A percentile compares a stretch with the other conserved stretches of the same genome.
phyloP scores from a whole-genome alignment of 2,888 invertebrate genomes.

The Phortica okadai region DNA sequence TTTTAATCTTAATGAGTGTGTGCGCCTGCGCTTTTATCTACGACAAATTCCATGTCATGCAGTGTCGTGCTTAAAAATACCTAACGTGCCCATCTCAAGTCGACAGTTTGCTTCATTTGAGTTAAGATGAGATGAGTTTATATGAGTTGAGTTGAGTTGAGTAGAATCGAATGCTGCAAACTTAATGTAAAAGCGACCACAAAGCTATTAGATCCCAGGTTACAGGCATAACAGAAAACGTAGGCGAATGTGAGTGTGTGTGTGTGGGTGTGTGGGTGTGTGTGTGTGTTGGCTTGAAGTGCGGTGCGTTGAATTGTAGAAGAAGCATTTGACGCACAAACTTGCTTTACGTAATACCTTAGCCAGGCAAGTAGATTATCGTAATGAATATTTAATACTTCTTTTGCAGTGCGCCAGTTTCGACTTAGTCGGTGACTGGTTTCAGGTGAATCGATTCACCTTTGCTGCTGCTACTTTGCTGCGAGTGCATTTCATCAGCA shows the following conservation, averaged over 20 bases:
- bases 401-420: slow-evolving; percentile 13
- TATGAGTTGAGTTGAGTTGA: slow-evolving; percentile 9
- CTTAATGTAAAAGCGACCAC: not conserved
- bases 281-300: not conserved
- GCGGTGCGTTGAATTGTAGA: not conserved
- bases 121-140: not conserved
- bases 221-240: not conserved
- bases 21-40: no score
- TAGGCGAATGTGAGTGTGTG: no score
- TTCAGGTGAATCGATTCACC: not conserved
- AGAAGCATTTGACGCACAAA: not conserved
- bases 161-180: slow-evolving; percentile 6
- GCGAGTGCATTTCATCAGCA: not conserved
- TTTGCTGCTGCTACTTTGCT: no score
- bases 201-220: not conserved
- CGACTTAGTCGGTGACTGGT: slow-evolving; percentile 4
- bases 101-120: slow-evolving; percentile 1
- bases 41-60: no score
- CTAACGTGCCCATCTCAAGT: slow-evolving; percentile 30
- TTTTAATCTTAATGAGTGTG: no score
- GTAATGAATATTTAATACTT: slow-evolving; percentile 68
- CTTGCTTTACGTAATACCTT: slow-evolving; percentile 2
- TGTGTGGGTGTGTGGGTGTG: not conserved
- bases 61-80: no score
- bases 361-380: slow-evolving; percentile 54